Percentiles rank a stretch among this genome's conserved stretches.
These are phyloP conservation scores for Calvadosia cruxmelitensis DNA, from an alignment of 30 jellyfish, hydroid and myxozoan species.

Conservation along the genomic window DNA sequence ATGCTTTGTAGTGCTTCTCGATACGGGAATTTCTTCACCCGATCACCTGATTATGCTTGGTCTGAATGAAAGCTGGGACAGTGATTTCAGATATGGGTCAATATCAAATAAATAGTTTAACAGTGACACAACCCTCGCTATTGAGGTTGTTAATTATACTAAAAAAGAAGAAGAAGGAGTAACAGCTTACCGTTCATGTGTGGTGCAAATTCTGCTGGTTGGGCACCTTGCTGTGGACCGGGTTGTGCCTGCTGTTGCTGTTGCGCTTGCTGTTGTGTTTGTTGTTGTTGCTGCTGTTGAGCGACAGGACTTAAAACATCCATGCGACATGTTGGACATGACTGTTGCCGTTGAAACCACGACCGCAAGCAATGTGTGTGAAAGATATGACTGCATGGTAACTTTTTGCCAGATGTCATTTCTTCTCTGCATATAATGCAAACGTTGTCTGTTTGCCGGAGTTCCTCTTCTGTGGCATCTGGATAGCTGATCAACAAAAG, in stretches of 20 bases:
- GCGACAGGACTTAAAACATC: constrained; percentile 85
- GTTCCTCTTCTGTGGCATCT: constrained; percentile 89
- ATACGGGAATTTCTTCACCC: too few species aligned
- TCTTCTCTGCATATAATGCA: constrained; percentile 98
- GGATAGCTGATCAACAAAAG: constrained; percentile 52
- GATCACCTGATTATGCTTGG: too few species aligned
- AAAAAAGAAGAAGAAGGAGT: too few species aligned
- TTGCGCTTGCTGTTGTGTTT: constrained; percentile 26
- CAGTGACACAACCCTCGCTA: background rate
- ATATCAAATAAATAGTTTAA: background rate
- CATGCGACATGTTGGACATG: constrained; percentile 99
- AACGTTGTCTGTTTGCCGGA: constrained; percentile 59
- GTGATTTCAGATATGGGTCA: background rate
- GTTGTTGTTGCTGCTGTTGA: constrained; percentile 57
- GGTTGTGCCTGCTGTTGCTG: constrained; percentile 35
- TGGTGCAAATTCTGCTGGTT: background rate
- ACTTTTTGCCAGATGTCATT: constrained; percentile 88
- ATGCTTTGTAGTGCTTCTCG: too few species aligned
- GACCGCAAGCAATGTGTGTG: constrained; percentile 96
- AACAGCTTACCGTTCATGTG: background rate
- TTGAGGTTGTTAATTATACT: background rate
- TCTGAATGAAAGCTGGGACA: constrained; percentile 47
- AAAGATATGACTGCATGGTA: constrained; percentile 93
- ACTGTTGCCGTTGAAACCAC: constrained; percentile 98
- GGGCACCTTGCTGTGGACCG: background rate